Evolutionary conservation across 2,113 vertebrate species (phyloP).

Genomic region (Lepidothrix coronata): DNA sequence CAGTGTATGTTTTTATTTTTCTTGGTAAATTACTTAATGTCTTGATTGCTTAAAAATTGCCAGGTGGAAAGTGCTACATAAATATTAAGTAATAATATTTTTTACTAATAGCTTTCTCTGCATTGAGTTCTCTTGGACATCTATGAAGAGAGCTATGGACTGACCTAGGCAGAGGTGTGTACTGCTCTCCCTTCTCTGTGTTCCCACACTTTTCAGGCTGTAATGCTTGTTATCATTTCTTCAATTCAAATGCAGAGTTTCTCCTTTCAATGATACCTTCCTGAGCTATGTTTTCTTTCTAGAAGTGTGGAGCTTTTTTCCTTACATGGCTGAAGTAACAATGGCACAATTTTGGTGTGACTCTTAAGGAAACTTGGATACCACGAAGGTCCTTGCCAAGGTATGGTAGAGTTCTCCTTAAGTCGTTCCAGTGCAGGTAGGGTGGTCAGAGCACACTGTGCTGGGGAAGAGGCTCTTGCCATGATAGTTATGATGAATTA

Average conservation of each 20-base stretch:
- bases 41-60: background rate
- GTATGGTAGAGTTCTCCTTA: background rate
- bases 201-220: background rate
- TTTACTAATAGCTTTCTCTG: background rate
- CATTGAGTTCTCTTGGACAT: background rate
- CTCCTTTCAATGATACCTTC: background rate
- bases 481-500: background rate
- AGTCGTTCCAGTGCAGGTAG: accelerated
- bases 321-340: background rate
- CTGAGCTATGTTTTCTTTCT: background rate
- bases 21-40: background rate
- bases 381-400: background rate
- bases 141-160: background rate
- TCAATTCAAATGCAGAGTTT: background rate
- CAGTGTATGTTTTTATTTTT: background rate
- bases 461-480: background rate
- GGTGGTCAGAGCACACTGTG: background rate
- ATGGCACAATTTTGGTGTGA: accelerated
- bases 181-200: background rate
- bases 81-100: background rate
- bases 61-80: background rate
- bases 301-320: background rate
- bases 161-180: background rate
- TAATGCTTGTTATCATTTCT: background rate
- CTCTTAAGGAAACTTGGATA: background rate